These are phyloP conservation scores for Myanophis thanlyinensis DNA, from an alignment of 2,113 vertebrate species.

Conservation along the genomic window DNA sequence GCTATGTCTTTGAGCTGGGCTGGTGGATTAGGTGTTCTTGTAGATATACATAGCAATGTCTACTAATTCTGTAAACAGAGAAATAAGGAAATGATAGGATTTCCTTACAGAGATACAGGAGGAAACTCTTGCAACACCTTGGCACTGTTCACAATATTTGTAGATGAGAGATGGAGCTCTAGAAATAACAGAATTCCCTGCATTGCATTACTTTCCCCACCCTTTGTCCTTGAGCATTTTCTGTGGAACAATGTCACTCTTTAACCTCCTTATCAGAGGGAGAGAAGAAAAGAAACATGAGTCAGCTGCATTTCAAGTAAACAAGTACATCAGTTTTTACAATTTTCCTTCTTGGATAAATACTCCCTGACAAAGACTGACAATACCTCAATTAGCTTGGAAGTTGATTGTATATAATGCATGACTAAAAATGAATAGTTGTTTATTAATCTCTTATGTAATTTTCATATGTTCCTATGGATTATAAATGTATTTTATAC, in stretches of 20 bases:
- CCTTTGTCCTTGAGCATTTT: background rate
- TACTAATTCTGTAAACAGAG: background rate
- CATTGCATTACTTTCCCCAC: background rate
- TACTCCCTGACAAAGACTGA: background rate
- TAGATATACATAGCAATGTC: background rate
- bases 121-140: background rate
- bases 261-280: background rate
- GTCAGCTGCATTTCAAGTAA: background rate
- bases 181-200: background rate
- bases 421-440: background rate
- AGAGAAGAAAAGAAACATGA: background rate
- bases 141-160: background rate
- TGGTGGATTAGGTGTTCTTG: background rate
- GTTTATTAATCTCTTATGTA: background rate
- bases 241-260: background rate
- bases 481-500: background rate
- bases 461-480: background rate
- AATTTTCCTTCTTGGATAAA: background rate
- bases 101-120: background rate
- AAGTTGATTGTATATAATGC: background rate
- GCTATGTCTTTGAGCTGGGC: background rate
- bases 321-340: background rate
- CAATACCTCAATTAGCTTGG: background rate
- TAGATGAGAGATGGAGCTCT: too few relatives aligned
- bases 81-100: background rate